Percentiles rank a stretch among this genome's conserved stretches.
Conservation (phyloP, 2,888 invertebrate genomes). For the Autographa pulchrina region DNA sequence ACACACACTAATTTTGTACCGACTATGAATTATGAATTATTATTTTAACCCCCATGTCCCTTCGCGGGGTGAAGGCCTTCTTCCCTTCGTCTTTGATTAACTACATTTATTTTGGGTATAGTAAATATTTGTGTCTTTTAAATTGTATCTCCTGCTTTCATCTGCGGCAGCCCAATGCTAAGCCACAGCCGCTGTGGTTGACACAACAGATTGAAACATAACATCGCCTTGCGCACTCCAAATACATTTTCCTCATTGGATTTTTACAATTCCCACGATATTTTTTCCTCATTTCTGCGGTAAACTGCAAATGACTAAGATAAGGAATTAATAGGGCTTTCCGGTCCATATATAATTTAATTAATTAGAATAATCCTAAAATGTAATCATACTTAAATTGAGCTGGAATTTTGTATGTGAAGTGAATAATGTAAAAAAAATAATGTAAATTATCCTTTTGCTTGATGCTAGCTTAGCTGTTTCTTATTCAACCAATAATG, state of each 20-base stretch:
- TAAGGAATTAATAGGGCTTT: constrained; percentile 1
- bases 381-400: background rate
- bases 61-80: no score
- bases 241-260: constrained; percentile 7
- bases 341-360: background rate
- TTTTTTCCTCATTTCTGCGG: constrained; percentile 8
- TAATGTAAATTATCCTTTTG: no score
- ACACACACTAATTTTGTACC: no score
- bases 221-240: constrained; percentile 6
- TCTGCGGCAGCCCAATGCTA: background rate
- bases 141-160: background rate
- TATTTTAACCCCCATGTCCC: no score
- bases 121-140: background rate
- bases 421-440: no score
- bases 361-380: background rate
- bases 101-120: no score
- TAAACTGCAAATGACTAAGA: constrained; percentile 7
- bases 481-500: no score
- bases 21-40: no score
- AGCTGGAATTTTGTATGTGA: background rate
- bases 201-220: constrained; percentile 6
- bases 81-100: no score
- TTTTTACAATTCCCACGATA: constrained; percentile 3
- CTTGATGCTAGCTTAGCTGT: no score
- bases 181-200: background rate